Evolutionary conservation across 2,113 vertebrate species (phyloP).

Genomic region (Dermatemys mawii): DNA sequence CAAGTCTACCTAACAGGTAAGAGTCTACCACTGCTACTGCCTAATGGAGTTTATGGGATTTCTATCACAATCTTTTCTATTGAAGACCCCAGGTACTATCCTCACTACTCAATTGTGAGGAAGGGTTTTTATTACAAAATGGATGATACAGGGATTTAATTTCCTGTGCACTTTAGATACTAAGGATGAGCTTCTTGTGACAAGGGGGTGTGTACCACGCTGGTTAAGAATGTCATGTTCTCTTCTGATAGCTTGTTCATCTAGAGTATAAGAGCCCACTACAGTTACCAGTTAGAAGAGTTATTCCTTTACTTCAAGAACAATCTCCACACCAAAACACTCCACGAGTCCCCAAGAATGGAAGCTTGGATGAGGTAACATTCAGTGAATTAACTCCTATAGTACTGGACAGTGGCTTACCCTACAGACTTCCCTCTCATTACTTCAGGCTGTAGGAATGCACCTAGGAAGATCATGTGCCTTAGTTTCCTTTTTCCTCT

Average conservation of each 20-base stretch:
- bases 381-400: not conserved
- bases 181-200: not conserved
- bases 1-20: not conserved
- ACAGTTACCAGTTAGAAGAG: not conserved
- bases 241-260: not conserved
- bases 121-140: not conserved
- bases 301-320: not conserved
- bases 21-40: not conserved
- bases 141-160: accelerated
- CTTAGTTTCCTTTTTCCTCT: not conserved
- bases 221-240: not conserved
- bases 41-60: not conserved
- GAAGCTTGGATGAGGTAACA: not conserved
- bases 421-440: not conserved
- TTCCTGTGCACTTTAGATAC: not conserved
- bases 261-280: not conserved
- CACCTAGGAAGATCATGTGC: not conserved
- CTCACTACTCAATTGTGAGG: not conserved
- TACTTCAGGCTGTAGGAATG: not conserved
- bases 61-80: not conserved
- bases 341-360: not conserved
- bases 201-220: not conserved
- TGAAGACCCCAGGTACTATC: not conserved
- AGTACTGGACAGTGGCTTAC: not conserved
- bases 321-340: not conserved